Evolutionary conservation across 2,113 vertebrate genomes (phyloP), one percentile per base, ranked within the genome.

Genomic region (Stictonetta naevosa): DNA sequence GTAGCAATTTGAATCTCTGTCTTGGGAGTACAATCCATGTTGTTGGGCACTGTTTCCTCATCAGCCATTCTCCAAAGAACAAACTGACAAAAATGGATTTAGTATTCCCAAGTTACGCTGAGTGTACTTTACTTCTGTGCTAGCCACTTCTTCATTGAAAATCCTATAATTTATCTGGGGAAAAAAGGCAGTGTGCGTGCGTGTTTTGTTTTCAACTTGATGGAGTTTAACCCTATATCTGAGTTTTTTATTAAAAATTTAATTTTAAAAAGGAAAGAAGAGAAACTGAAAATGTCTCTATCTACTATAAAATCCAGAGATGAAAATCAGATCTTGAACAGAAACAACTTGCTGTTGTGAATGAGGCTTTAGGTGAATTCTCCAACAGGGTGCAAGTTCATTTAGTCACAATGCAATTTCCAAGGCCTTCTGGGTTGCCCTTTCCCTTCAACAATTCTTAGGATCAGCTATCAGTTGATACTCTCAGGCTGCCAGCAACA

Each of bases 81-180:
- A 88, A 85, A 96, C 94, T 93, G 89, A 96, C 94, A 95, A 88
- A 86, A 95, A 96, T 68, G 71, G 93, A 96, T 96, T 96, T 96
- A 88, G 86, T 83, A 84, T 90, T 97, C 93, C 92, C 56, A 28
- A 83, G 93, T 86, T 26, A 92, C 3, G 1, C 63, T 53, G 67
- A 72, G 60, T 44, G 44, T 85, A 78, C 88, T 92, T 95, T 66
- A 63, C 80, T 79, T 89, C 73, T 87, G 16, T 44, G 55, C 68
- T 77, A 87, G 86, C 59, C 92, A 83, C 59, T 67, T 74, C 85
- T 89, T 88, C 71, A 71, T 42, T 86, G 81, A 91, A 98, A 97
- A 94, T 50, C 10, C 48, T 78, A 36, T 13, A 10, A 64, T 80
- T 86, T 90, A 28, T 88, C 60, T 92, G 81, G 66, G 80, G 85